These are phyloP conservation scores for Melanotaenia trifasciata DNA, from an alignment of 2,797 vertebrate genomes.

Conservation along the genomic window DNA sequence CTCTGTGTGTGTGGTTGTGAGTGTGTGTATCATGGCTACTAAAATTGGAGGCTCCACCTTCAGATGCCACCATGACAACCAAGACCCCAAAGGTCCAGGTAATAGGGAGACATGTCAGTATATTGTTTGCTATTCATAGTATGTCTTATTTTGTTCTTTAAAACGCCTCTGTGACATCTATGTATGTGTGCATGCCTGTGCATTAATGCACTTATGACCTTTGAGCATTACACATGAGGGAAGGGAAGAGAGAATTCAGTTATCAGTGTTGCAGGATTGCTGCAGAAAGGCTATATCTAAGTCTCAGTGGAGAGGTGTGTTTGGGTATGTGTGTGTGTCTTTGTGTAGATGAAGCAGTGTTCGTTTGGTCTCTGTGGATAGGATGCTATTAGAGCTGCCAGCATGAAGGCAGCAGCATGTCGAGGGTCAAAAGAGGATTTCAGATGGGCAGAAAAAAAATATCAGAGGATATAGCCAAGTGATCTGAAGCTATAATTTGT, in stretches of 20 bases:
- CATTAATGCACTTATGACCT: conserved; percentile 39
- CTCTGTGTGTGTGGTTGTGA: conserved; percentile 16
- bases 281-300: conserved; percentile 51
- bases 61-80: conserved; percentile 40
- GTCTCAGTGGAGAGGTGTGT: conserved; percentile 31
- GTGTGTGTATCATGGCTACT: conserved; percentile 40
- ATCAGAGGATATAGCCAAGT: conserved; percentile 9
- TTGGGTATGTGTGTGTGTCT: conserved; percentile 25
- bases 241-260: conserved; percentile 33
- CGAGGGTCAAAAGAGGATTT: conserved; percentile 52
- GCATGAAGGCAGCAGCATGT: conserved; percentile 61
- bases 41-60: conserved; percentile 50
- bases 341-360: conserved; percentile 30
- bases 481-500: conserved; percentile 27
- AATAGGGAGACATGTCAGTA: conserved; percentile 32
- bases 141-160: conserved; percentile 37
- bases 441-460: conserved; percentile 17
- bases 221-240: conserved; percentile 15
- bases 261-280: conserved; percentile 20
- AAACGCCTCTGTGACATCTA: conserved; percentile 18
- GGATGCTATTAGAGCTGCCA: conserved; percentile 68
- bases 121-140: conserved; percentile 36
- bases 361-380: conserved; percentile 57
- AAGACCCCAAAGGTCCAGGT: conserved; percentile 60
- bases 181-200: conserved; percentile 31